Conservation (phyloP, 2,797 vertebrate genomes). For the Tapera naevia region DNA sequence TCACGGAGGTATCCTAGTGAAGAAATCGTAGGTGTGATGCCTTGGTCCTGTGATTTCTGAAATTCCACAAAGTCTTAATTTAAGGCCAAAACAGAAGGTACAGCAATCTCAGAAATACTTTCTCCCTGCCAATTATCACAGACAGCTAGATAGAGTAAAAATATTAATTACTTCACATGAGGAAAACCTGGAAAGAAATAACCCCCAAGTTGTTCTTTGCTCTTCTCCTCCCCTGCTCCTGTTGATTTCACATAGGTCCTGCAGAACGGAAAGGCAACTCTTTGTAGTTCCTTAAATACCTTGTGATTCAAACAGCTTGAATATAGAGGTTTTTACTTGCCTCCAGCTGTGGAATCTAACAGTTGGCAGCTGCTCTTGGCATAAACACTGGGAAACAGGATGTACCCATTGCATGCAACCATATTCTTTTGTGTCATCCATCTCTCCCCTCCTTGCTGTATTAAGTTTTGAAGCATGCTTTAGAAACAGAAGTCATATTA, state of each 20-base stretch:
- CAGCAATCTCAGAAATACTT: neutral
- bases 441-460: neutral
- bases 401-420: neutral
- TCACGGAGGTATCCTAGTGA: neutral
- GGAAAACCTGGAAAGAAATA: neutral
- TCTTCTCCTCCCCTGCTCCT: neutral
- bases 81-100: neutral
- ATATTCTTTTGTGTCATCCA: neutral
- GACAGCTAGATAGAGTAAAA: neutral
- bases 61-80: neutral
- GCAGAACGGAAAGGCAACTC: neutral
- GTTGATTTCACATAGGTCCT: neutral
- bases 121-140: neutral
- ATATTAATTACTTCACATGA: neutral
- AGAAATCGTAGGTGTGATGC: neutral
- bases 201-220: neutral
- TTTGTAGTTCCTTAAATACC: constrained; percentile 19
- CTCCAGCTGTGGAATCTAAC: constrained; percentile 41
- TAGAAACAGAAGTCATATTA: neutral
- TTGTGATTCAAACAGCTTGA: constrained; percentile 29
- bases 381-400: neutral
- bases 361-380: constrained; percentile 39
- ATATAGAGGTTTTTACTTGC: neutral
- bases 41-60: neutral
- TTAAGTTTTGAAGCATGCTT: neutral